These are phyloP conservation scores for Heterohyrax brucei DNA, from an alignment of 2,797 vertebrate genomes.

Conservation along the genomic window DNA sequence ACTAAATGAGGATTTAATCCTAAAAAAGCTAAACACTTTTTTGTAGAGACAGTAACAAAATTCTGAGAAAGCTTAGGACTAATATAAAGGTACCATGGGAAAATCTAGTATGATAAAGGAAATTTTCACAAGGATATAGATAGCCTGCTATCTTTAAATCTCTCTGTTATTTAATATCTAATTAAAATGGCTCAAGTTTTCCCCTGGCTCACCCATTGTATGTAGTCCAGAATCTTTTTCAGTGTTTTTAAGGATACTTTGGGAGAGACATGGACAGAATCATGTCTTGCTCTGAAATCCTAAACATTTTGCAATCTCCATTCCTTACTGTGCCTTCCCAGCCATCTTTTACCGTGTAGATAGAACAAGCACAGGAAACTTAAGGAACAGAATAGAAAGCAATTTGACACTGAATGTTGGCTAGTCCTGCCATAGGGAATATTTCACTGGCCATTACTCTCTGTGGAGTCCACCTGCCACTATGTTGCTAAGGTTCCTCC, in stretches of 20 bases:
- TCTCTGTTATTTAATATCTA: not conserved
- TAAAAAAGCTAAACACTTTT: not conserved
- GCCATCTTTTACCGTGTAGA: not conserved
- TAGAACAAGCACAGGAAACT: not conserved
- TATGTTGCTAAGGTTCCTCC: not conserved
- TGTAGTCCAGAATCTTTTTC: conserved; percentile 14
- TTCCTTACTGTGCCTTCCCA: conserved; percentile 19
- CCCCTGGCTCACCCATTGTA: not conserved
- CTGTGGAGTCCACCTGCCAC: not conserved
- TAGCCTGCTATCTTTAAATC: not conserved
- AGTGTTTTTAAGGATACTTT: conserved; percentile 42
- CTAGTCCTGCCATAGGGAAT: not conserved
- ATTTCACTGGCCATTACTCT: conserved; percentile 45
- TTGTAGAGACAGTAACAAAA: not conserved
- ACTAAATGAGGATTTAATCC: not conserved
- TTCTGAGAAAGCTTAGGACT: not conserved
- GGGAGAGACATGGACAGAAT: not conserved
- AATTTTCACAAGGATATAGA: not conserved
- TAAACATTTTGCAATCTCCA: conserved; percentile 25
- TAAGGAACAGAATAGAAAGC: not conserved
- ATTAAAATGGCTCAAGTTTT: not conserved
- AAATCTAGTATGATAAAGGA: not conserved
- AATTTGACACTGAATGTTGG: conserved; percentile 12
- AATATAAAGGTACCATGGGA: not conserved
- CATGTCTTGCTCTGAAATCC: conserved; percentile 42